Evolutionary conservation across 2,888 invertebrate species (phyloP), one percentile per base, ranked within the genome.

Genomic region (Meta bourneti): DNA sequence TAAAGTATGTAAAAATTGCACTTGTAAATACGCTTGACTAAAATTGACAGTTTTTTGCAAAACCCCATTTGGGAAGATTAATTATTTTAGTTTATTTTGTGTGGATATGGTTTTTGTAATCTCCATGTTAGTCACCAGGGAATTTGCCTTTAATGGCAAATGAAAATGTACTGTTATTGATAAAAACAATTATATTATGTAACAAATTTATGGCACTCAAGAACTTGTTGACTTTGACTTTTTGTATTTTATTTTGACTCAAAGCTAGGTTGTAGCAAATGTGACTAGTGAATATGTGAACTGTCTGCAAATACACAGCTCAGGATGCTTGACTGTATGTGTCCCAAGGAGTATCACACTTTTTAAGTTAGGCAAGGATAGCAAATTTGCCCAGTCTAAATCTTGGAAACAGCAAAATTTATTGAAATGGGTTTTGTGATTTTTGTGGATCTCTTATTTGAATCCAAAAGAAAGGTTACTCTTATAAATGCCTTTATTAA

Each of bases 1-100:
- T 52, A 78, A 78, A 78, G 78, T 78, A 78, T 78, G 78, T 78
- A 78, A 78, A 78, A 19, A 78, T 49, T 48, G 61, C 61, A 52
- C 52, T 19, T 19, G 52, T 19, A 52, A 52, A 51, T 78, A 52
- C 51, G n/a, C 49, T 11, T 78, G 78, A 52, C n/a, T 48, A 61
- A 78, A 51, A 34, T n/a, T 78, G 49, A 19, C n/a, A 78, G 78
- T 16, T 61, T 34, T 61, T 34, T 78, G 52, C 78, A 52, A 78
- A 52, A 61, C 61, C 61, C 61, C 16, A 16, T 16, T 61, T 61
- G 61, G 9, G 61, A 61, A 61, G 61, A 9, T 61, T 11, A 61
- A 61, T 16, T n/a, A 52, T 52, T 78, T 78, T 78, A n/a, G 19
- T 78, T 78, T 52, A 16, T 34, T 16, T 75, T 48, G n/a, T 78